Evolutionary conservation across 2,113 vertebrate species (phyloP).

Genomic region (Aphyosemion australe): DNA sequence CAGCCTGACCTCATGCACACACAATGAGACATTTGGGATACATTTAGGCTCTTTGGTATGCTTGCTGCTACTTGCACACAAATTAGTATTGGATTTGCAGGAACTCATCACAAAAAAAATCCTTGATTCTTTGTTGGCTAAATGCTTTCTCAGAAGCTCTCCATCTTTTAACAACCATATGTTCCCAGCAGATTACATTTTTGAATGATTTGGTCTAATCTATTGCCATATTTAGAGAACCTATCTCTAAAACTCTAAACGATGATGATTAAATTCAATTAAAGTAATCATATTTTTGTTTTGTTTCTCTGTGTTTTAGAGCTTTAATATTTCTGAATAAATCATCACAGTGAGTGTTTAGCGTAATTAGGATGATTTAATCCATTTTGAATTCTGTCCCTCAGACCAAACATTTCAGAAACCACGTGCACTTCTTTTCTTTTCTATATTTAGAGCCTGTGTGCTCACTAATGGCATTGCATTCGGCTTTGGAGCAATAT

Average conservation of each 20-base stretch:
- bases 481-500: slow-evolving; percentile 28
- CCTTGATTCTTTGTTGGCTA: not conserved
- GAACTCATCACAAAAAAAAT: not conserved
- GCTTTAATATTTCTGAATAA: not conserved
- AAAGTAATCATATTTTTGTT: not conserved
- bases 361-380: not conserved
- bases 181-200: not conserved
- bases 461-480: slow-evolving; percentile 2
- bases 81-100: not conserved
- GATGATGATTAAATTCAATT: not conserved
- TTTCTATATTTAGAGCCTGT: not conserved
- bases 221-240: not conserved
- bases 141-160: slow-evolving; percentile 8
- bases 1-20: slow-evolving; percentile 4
- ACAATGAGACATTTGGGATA: not conserved
- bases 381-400: not conserved
- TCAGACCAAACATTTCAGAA: not conserved
- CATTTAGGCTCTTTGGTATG: not conserved
- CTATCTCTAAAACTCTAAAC: not conserved
- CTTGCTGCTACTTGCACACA: not conserved
- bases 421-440: not conserved
- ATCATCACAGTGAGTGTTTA: not conserved
- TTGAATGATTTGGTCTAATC: not conserved
- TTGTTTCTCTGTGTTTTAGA: not conserved
- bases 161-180: not conserved